Conservation (phyloP, 2,113 vertebrate species). For the Dryoscopus gambensis region DNA sequence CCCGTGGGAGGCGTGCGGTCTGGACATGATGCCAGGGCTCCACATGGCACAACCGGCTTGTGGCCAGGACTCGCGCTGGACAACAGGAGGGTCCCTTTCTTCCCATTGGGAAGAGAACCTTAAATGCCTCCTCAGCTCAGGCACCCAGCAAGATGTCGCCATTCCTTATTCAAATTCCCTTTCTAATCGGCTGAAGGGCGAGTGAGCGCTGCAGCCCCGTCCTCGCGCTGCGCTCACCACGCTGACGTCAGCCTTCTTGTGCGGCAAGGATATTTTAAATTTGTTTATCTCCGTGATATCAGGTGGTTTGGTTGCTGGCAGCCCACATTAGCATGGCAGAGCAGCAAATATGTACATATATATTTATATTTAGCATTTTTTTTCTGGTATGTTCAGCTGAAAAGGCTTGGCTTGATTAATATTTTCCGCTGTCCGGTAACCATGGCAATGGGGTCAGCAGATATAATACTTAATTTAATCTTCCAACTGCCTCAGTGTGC, state of each 20-base stretch:
- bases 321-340: conserved; percentile 51
- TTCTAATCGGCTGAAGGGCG: background rate
- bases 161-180: background rate
- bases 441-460: conserved; percentile 99
- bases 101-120: background rate
- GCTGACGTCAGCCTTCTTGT: conserved; percentile 23
- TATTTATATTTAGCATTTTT: conserved; percentile 79
- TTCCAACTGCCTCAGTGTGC: conserved; percentile 82
- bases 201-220: background rate
- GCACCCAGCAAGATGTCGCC: background rate
- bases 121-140: background rate
- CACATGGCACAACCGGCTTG: fast-evolving
- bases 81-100: background rate
- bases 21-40: fast-evolving
- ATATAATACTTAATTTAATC: conserved; percentile 99
- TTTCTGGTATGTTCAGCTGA: conserved; percentile 75
- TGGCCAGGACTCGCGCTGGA: fast-evolving
- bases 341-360: conserved; percentile 64
- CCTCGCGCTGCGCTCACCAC: background rate
- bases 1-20: fast-evolving
- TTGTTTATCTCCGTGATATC: conserved; percentile 64
- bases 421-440: conserved; percentile 98
- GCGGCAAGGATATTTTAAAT: conserved; percentile 32
- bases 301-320: conserved; percentile 30
- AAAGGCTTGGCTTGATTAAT: conserved; percentile 95